Evolutionary conservation across 2,888 invertebrate species (phyloP).

Genomic region (Epirrhoe alternata): DNA sequence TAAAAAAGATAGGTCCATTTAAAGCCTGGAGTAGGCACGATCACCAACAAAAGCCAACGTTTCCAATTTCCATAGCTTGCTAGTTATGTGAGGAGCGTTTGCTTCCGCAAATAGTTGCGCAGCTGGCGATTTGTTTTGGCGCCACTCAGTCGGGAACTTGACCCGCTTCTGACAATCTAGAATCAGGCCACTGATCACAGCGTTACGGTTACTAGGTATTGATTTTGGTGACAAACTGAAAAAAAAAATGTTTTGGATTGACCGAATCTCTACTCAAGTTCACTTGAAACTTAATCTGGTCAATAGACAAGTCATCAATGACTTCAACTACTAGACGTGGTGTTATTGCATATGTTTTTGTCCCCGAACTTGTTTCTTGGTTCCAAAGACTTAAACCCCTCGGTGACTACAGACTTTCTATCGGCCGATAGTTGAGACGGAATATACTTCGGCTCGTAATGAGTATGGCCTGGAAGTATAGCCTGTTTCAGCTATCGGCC

Average conservation of each 20-base stretch:
- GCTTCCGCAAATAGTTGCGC: slow-evolving; percentile 72
- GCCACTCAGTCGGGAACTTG: slow-evolving; percentile 63
- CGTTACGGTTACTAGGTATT: background rate
- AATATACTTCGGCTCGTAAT: no score
- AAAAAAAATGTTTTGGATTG: background rate
- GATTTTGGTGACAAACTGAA: background rate
- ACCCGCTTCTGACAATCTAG: slow-evolving; percentile 52
- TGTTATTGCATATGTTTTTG: no score
- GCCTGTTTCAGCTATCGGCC: no score
- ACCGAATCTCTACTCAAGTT: no score
- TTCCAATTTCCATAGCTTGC: slow-evolving; percentile 8
- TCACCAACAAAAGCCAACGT: background rate
- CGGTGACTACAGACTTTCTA: no score
- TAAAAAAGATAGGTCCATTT: no score
- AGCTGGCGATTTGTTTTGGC: slow-evolving; percentile 67
- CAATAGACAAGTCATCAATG: no score
- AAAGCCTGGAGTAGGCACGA: background rate
- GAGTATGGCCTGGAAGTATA: no score
- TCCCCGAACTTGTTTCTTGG: background rate
- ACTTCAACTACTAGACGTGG: no score
- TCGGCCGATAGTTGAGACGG: no score
- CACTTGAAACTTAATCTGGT: no score
- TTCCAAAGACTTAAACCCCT: slow-evolving; percentile 7
- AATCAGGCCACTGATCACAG: slow-evolving; percentile 8
- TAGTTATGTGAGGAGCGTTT: slow-evolving; percentile 40